A percentile compares a stretch with the other conserved stretches of the same genome.
phyloP scores from a whole-genome alignment of 2,888 invertebrate species.

The Tenodera sinensis region DNA sequence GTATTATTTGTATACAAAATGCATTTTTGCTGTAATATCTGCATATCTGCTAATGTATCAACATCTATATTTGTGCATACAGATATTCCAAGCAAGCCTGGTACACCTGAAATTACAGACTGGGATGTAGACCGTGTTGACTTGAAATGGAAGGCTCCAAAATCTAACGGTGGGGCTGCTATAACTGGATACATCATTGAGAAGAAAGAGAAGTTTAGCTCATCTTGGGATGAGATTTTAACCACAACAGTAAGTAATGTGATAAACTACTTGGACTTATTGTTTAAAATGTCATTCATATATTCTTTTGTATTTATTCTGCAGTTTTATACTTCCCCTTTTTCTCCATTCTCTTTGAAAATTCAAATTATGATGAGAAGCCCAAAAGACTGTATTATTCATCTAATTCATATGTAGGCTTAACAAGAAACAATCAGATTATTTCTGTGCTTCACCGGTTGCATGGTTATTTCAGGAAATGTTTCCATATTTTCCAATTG shows the following conservation, averaged over 20 bases:
- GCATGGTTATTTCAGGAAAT: too few species aligned
- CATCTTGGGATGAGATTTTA: constrained; percentile 76
- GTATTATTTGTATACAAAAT: background rate
- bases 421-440: too few species aligned
- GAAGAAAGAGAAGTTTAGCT: constrained; percentile 77
- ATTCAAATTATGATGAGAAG: too few species aligned
- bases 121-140: constrained; percentile 88
- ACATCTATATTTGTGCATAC: constrained; percentile 22
- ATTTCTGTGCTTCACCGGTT: too few species aligned
- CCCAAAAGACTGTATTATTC: too few species aligned
- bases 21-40: background rate
- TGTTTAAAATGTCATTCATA: too few species aligned
- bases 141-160: constrained; percentile 77
- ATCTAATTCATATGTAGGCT: too few species aligned
- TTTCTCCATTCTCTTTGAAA: background rate
- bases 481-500: too few species aligned
- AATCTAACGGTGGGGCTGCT: constrained; percentile 72
- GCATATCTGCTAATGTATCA: background rate
- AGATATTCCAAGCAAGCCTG: constrained; percentile 83
- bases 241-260: constrained; percentile 58
- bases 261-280: too few species aligned
- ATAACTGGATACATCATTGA: constrained; percentile 86
- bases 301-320: background rate
- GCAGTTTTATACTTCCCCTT: background rate
- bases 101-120: constrained; percentile 79